Evolutionary conservation across 2,113 vertebrate species (phyloP), one percentile per base, ranked within the genome.

Genomic region (Ellobius talpinus): DNA sequence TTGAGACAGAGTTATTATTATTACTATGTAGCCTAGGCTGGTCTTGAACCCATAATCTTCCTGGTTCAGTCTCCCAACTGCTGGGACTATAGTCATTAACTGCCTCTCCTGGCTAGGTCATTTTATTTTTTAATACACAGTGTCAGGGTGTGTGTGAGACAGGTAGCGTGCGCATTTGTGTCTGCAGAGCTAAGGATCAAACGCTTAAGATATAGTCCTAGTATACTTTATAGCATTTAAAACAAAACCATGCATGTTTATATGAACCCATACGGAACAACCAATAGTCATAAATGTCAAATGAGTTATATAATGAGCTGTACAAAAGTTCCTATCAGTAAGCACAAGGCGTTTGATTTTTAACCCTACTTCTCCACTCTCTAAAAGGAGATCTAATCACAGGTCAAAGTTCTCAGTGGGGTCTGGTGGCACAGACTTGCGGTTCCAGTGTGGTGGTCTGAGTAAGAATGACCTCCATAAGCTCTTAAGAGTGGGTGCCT

Each of bases 321-420:
- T 78, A 89, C 17, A 95, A 76, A 90, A 14, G 36, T 68, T 74
- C 66, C 65, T 81, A 76, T 66, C 78, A 84, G 90, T 31, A 87
- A 91, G 77, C 36, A 88, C 24, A 92, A 29, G 76, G 45, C 63
- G 87, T 29, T 47, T 73, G 66, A 84, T 5, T 96, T 72, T 66
- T 90, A 94, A 78, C 87, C 26, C 14, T 42, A 94, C n/a, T 82
- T 93, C n/a, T 89, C 79, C 17, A 87, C 81, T 95, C 61, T 94
- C 84, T 72, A 81, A 95, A 91, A 82, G n/a, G 50, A 92, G 92
- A 94, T 33, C 7, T 61, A 92, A 36, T 87, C 42, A 88, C 66
- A 96, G 36, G 87, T 23, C 33, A 84, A 94, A 86, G 90, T 94
- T 96, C 58, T 91, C 68, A 45, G 26, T 0, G 29, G 58, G 26